Percentiles rank a stretch among this genome's conserved stretches.
Conservation (phyloP, 1,140 invertebrate species). For the Phymastichus coffea region DNA sequence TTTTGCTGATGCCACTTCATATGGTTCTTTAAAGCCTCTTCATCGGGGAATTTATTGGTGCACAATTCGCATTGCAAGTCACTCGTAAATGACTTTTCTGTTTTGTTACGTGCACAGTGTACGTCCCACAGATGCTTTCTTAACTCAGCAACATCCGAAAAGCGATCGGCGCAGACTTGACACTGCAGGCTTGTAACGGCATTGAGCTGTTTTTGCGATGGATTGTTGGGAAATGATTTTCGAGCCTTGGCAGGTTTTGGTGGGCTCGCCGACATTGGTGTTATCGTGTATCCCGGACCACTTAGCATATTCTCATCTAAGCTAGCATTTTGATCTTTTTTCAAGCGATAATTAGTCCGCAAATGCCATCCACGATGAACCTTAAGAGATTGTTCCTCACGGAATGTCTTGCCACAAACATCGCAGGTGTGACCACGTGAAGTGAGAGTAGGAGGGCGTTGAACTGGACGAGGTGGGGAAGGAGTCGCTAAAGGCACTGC, state of each 20-base stretch:
- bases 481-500: not conserved
- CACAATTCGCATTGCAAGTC: constrained; percentile 62
- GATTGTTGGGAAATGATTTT: constrained; percentile 45
- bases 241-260: constrained; percentile 45
- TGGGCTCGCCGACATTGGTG: not conserved
- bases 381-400: constrained; percentile 53
- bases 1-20: constrained; percentile 56
- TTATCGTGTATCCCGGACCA: constrained; percentile 7
- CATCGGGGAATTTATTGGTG: constrained; percentile 61
- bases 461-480: not conserved
- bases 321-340: constrained; percentile 16
- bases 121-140: constrained; percentile 52
- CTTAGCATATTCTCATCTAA: constrained; percentile 19
- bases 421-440: constrained; percentile 48
- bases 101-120: constrained; percentile 47
- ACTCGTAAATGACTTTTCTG: constrained; percentile 45
- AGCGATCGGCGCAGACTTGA: constrained; percentile 51
- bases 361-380: constrained; percentile 65
- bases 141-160: constrained; percentile 43
- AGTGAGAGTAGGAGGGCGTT: not conserved
- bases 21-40: constrained; percentile 57
- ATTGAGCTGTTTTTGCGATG: constrained; percentile 1
- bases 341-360: constrained; percentile 51
- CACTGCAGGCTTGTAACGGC: constrained; percentile 38
- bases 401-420: constrained; percentile 62